phyloP scores from a whole-genome alignment of 1,140 invertebrate species.

The Heliothis subflexa region DNA sequence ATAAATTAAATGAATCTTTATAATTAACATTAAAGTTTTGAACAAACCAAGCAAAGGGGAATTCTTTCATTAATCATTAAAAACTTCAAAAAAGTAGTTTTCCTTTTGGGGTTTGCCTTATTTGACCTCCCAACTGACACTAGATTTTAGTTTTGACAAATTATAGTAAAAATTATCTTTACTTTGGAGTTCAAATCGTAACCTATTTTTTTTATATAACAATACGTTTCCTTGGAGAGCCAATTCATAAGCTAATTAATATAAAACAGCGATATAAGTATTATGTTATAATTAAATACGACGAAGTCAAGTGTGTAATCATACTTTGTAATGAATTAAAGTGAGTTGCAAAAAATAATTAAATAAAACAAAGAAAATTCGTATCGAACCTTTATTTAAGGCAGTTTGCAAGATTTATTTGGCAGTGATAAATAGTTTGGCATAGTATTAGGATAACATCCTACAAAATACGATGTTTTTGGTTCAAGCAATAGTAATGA shows the following conservation, averaged over 20 bases:
- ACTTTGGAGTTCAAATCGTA: background rate
- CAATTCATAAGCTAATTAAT: too few relatives aligned
- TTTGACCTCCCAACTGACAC: background rate
- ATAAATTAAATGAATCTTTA: too few relatives aligned
- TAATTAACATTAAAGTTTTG: too few relatives aligned
- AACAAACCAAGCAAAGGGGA: too few relatives aligned
- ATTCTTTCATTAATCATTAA: background rate
- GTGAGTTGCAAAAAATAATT: background rate
- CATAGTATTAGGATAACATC: background rate
- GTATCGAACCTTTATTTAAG: conserved; percentile 34
- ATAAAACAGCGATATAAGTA: background rate
- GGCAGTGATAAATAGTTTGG: conserved; percentile 25
- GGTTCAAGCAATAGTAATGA: conserved; percentile 32
- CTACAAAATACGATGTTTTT: conserved; percentile 34
- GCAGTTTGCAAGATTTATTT: conserved; percentile 19
- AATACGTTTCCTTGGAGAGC: too few relatives aligned
- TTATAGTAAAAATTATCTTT: background rate
- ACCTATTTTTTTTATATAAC: too few relatives aligned
- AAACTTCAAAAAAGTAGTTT: too few relatives aligned
- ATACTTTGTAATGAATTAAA: background rate
- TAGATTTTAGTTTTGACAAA: background rate
- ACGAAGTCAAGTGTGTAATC: background rate
- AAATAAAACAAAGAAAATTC: background rate
- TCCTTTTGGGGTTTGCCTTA: background rate
- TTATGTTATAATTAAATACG: too few relatives aligned